These are phyloP conservation scores for Amphiprion percula DNA, from an alignment of 2,113 vertebrate genomes.

Conservation along the genomic window DNA sequence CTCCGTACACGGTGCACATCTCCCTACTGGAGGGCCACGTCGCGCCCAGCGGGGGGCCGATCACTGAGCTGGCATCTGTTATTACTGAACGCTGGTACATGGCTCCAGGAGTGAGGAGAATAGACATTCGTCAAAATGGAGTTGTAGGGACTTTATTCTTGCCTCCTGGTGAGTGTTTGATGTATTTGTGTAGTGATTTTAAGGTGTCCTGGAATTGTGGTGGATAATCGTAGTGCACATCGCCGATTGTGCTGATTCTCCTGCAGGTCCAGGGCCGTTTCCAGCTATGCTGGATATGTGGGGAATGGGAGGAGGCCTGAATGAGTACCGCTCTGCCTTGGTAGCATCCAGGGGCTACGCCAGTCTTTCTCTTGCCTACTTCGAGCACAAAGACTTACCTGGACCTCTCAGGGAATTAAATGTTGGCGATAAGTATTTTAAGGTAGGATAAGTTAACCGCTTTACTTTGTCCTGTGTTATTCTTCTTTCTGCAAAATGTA, in stretches of 20 bases:
- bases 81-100: conserved; percentile 78
- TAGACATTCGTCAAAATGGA: conserved; percentile 65
- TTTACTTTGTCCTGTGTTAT: neutral
- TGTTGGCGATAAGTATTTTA: conserved; percentile 73
- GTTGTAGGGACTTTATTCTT: conserved; percentile 80
- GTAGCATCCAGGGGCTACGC: conserved; percentile 77
- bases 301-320: conserved; percentile 75
- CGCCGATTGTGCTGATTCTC: neutral
- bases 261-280: conserved; percentile 72
- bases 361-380: conserved; percentile 69
- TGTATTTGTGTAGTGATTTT: neutral
- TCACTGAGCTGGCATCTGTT: conserved; percentile 63
- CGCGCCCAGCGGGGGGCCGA: conserved; percentile 32
- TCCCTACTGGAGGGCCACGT: conserved; percentile 78
- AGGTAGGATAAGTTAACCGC: conserved; percentile 38
- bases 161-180: conserved; percentile 72
- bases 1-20: conserved; percentile 61
- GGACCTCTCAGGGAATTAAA: conserved; percentile 49
- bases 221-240: neutral
- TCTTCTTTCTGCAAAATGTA: neutral
- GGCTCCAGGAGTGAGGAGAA: conserved; percentile 73
- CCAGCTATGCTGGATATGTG: conserved; percentile 74
- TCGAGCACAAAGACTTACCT: conserved; percentile 74
- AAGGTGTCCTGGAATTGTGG: neutral
- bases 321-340: conserved; percentile 80